Conservation (phyloP, 2,113 vertebrate genomes). For the Daboia siamensis region DNA sequence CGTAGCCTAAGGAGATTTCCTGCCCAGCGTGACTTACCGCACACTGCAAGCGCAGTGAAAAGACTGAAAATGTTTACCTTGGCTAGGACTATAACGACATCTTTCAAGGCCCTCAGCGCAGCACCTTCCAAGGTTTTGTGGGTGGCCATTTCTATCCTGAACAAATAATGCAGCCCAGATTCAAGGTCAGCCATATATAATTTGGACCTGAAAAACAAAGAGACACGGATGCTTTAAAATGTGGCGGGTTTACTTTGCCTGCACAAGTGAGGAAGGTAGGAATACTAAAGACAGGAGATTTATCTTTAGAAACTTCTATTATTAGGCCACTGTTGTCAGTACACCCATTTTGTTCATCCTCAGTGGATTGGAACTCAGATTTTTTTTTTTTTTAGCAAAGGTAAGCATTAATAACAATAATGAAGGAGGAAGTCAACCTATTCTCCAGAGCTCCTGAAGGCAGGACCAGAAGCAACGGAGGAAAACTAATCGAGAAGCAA, state of each 20-base stretch:
- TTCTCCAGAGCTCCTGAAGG: neutral
- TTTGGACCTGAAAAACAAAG: conserved; percentile 68
- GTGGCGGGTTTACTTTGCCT: conserved; percentile 30
- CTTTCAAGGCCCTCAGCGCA: conserved; percentile 84
- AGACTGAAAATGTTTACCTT: conserved; percentile 73
- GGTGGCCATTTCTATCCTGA: conserved; percentile 87
- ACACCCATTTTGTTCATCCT: no score
- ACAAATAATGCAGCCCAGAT: conserved; percentile 88
- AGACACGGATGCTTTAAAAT: neutral
- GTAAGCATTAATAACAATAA: no score
- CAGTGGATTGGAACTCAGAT: no score
- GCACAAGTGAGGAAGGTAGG: neutral
- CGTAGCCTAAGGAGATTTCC: conserved; percentile 15
- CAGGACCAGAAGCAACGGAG: neutral
- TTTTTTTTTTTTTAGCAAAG: no score
- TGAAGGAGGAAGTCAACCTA: no score
- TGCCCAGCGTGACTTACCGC: neutral
- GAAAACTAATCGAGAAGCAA: neutral
- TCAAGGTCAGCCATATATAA: conserved; percentile 91
- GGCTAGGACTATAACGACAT: conserved; percentile 82
- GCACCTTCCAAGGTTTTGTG: conserved; percentile 82
- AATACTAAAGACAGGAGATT: conserved; percentile 5
- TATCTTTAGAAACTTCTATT: conserved; percentile 1
- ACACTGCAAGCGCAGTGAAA: conserved; percentile 41
- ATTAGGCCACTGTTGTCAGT: neutral